A percentile compares a stretch with the other conserved stretches of the same genome.
Evolutionary conservation across 1,140 invertebrate genomes (phyloP).

Genomic region (Papilio helenus): DNA sequence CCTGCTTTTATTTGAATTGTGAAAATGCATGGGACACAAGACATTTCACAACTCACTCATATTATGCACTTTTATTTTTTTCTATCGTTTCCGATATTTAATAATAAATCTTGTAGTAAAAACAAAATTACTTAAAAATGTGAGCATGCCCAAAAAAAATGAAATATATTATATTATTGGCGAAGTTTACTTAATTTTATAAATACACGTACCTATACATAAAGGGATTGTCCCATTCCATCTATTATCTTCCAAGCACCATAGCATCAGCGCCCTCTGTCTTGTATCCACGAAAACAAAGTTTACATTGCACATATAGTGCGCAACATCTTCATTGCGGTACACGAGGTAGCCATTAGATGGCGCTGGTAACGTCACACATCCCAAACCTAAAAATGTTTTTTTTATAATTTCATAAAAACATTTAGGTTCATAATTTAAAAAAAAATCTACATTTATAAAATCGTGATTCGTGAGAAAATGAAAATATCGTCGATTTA

Average conservation of each 20-base stretch:
- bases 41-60: conserved; percentile 29
- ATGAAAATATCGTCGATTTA: not conserved
- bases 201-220: conserved; percentile 82
- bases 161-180: not conserved
- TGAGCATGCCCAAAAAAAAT: not conserved
- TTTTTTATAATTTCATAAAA: not conserved
- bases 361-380: conserved; percentile 83
- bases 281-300: conserved; percentile 84
- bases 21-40: conserved; percentile 31
- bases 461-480: not conserved
- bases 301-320: conserved; percentile 85
- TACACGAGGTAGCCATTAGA: conserved; percentile 84
- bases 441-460: conserved; percentile 21
- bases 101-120: not conserved
- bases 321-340: conserved; percentile 82
- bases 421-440: too few relatives aligned
- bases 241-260: conserved; percentile 83
- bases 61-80: not conserved
- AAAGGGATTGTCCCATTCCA: conserved; percentile 84
- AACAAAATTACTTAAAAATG: not conserved
- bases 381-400: conserved; percentile 81
- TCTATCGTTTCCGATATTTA: not conserved
- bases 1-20: conserved; percentile 51
- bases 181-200: too few relatives aligned
- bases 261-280: conserved; percentile 78